phyloP scores from a whole-genome alignment of 1,140 invertebrate species.

The Diabrotica virgifera region DNA sequence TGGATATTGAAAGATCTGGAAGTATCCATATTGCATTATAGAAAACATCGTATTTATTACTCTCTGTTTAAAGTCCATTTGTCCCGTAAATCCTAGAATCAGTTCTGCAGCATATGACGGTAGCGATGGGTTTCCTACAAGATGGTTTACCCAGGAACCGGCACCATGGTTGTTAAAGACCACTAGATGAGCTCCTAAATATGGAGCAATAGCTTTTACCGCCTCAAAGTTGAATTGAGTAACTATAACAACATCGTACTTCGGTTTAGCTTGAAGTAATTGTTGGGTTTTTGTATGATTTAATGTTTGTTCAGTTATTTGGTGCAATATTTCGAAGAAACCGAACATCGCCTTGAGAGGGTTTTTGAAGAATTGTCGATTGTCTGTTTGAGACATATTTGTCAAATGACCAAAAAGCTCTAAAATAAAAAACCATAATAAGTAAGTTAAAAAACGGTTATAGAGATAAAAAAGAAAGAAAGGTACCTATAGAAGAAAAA shows the following conservation, averaged over 20 bases:
- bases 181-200: slow-evolving; percentile 62
- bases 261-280: slow-evolving; percentile 23
- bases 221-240: slow-evolving; percentile 70
- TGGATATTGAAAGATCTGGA: neutral
- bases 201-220: slow-evolving; percentile 59
- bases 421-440: neutral
- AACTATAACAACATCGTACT: slow-evolving; percentile 63
- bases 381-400: neutral
- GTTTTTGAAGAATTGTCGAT: neutral
- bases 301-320: slow-evolving; percentile 33
- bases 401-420: neutral
- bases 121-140: slow-evolving; percentile 48
- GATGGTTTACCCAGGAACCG: slow-evolving; percentile 35
- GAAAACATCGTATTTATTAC: slow-evolving; percentile 44
- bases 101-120: slow-evolving; percentile 46
- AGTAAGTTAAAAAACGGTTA: neutral
- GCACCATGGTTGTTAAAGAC: slow-evolving; percentile 46
- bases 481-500: too few relatives aligned
- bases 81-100: slow-evolving; percentile 35
- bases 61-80: slow-evolving; percentile 52
- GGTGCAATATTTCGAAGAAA: neutral
- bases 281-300: slow-evolving; percentile 27
- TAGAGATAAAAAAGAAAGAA: neutral
- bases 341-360: neutral
- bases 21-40: neutral